phyloP scores from a whole-genome alignment of 2,113 vertebrate genomes.

The Gambusia affinis region DNA sequence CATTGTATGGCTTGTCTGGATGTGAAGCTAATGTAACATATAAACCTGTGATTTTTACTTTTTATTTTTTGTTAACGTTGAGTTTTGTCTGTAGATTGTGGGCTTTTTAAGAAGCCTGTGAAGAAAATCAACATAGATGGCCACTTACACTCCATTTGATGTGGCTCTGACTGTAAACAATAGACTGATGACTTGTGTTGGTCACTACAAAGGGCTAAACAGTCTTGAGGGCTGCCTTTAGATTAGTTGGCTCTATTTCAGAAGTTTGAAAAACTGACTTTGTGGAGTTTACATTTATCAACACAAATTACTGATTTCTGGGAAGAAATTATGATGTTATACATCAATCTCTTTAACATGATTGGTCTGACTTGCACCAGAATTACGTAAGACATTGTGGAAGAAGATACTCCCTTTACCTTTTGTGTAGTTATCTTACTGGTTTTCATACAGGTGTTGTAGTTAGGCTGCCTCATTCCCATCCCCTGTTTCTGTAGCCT shows the following conservation, averaged over 20 bases:
- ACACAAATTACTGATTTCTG: constrained; percentile 26
- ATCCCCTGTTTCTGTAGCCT: constrained; percentile 22
- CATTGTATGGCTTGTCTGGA: constrained; percentile 43
- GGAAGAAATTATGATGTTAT: constrained; percentile 46
- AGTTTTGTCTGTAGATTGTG: constrained; percentile 45
- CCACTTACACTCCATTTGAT: constrained; percentile 46
- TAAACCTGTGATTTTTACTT: constrained; percentile 58
- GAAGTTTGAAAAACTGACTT: constrained; percentile 30
- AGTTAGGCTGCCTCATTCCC: constrained; percentile 45
- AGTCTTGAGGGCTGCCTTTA: constrained; percentile 67
- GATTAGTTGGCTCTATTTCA: constrained; percentile 51
- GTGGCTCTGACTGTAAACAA: constrained; percentile 42
- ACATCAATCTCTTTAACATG: constrained; percentile 63
- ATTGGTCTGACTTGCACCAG: constrained; percentile 50
- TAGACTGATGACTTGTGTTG: constrained; percentile 43
- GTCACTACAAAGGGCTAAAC: constrained; percentile 74
- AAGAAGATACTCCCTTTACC: constrained; percentile 63
- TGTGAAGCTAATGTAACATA: constrained; percentile 57
- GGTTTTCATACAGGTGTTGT: constrained; percentile 62
- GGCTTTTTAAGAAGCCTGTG: constrained; percentile 50
- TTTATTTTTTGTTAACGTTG: constrained; percentile 40
- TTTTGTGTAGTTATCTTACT: constrained; percentile 63
- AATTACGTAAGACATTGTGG: constrained; percentile 57
- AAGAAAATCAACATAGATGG: constrained; percentile 37
- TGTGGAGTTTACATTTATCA: constrained; percentile 19